Conservation (phyloP, 2,888 invertebrate species). For the Agonopterix heracliana region DNA sequence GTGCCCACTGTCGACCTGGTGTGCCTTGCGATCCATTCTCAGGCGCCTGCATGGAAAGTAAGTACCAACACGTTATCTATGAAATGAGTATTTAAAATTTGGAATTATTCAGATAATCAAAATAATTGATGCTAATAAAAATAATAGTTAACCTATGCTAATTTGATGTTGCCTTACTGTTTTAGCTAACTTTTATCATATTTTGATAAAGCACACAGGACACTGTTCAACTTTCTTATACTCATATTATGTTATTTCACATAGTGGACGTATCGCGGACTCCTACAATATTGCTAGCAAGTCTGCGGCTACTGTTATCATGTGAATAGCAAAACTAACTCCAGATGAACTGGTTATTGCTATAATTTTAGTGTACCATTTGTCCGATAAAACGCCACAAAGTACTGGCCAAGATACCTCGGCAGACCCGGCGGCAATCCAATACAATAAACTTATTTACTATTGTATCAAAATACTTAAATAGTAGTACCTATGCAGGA, state of each 20-base stretch:
- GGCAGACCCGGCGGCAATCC: slow-evolving; percentile 67
- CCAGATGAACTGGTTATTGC: slow-evolving; percentile 74
- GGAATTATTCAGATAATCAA: slow-evolving; percentile 6
- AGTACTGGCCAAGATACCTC: slow-evolving; percentile 64
- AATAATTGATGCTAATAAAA: slow-evolving; percentile 1
- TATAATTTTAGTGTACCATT: slow-evolving; percentile 63
- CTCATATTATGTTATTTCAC: slow-evolving; percentile 30
- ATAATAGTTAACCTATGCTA: slow-evolving; percentile 4
- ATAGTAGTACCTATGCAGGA: slow-evolving; percentile 14
- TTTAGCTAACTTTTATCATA: slow-evolving; percentile 14
- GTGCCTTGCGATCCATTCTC: slow-evolving; percentile 86
- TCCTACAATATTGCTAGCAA: slow-evolving; percentile 52
- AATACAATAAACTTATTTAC: slow-evolving; percentile 20
- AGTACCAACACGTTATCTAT: slow-evolving; percentile 39
- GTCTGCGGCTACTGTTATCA: slow-evolving; percentile 51
- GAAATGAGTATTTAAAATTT: slow-evolving; percentile 4
- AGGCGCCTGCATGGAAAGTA: slow-evolving; percentile 90
- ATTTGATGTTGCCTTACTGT: slow-evolving; percentile 16
- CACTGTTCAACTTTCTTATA: slow-evolving; percentile 24
- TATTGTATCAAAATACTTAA: slow-evolving; percentile 11
- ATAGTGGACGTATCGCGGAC: slow-evolving; percentile 44
- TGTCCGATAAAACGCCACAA: slow-evolving; percentile 77
- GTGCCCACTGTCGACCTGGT: slow-evolving; percentile 87
- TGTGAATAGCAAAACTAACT: slow-evolving; percentile 73
- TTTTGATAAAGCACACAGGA: slow-evolving; percentile 11